These are phyloP conservation scores for Caenorhabditis sulstoni DNA, from an alignment of 2,888 invertebrate genomes.

Conservation along the genomic window DNA sequence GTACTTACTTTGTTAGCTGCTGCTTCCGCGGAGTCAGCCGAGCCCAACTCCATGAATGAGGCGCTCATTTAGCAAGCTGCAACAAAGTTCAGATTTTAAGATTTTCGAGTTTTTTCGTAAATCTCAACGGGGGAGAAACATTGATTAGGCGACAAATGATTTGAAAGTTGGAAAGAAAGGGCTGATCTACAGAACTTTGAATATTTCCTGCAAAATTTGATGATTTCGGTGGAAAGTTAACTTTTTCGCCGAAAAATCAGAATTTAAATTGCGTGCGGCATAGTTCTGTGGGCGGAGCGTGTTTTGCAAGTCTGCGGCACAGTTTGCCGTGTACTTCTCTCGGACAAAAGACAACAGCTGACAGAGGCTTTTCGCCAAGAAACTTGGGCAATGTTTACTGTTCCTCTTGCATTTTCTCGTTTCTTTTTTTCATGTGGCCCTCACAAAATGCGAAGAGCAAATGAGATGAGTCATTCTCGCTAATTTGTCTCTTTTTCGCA, in stretches of 20 bases:
- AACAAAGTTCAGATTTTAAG: background rate
- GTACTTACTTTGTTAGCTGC: constrained; percentile 54
- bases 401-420: constrained; percentile 18
- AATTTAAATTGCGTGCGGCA: constrained; percentile 43
- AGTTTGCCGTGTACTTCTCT: constrained; percentile 44
- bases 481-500: constrained; percentile 6
- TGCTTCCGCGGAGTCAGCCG: constrained; percentile 62
- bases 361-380: constrained; percentile 13
- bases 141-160: background rate
- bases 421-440: constrained; percentile 18
- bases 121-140: too few species aligned
- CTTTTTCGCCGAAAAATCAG: constrained; percentile 46
- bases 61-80: constrained; percentile 44
- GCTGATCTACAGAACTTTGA: too few species aligned
- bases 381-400: constrained; percentile 23
- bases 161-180: too few species aligned
- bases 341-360: constrained; percentile 37
- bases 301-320: constrained; percentile 14
- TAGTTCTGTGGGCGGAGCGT: constrained; percentile 21
- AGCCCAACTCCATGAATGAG: constrained; percentile 56
- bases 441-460: constrained; percentile 17
- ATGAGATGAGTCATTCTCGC: constrained; percentile 12
- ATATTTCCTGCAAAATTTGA: constrained; percentile 4
- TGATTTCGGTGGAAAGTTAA: constrained; percentile 6
- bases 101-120: too few species aligned